A percentile compares a stretch with the other conserved stretches of the same genome.
These are phyloP conservation scores for Ivindomyrus marchei DNA, from an alignment of 2,113 vertebrate species.

Conservation along the genomic window DNA sequence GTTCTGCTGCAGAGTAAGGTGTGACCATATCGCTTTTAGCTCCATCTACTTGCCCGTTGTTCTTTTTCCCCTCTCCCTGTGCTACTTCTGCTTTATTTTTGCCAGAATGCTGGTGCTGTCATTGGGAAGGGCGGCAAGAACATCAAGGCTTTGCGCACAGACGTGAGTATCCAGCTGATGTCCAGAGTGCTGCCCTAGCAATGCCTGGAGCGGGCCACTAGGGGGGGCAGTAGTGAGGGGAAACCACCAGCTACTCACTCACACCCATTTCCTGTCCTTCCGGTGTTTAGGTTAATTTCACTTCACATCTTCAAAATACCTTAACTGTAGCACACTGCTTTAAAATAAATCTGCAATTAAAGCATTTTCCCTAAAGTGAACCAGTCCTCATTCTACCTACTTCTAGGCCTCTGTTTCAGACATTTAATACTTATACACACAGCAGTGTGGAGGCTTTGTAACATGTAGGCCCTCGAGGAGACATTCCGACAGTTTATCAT, in stretches of 20 bases:
- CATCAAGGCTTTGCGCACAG: slow-evolving; percentile 95
- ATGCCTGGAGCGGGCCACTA: neutral
- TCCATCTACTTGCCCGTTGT: neutral
- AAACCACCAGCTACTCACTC: neutral
- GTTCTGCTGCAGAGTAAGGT: slow-evolving; percentile 98
- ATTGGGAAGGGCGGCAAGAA: slow-evolving; percentile 99
- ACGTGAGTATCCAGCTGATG: slow-evolving; percentile 76
- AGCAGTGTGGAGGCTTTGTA: neutral
- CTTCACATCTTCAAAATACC: neutral
- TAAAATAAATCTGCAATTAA: neutral
- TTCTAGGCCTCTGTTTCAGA: neutral
- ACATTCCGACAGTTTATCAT: neutral
- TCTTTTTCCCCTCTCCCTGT: neutral
- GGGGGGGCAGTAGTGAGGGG: neutral
- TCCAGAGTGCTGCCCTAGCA: slow-evolving; percentile 10
- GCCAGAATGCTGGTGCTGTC: slow-evolving; percentile 92
- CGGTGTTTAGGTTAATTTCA: neutral
- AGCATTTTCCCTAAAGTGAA: neutral
- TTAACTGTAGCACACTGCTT: neutral
- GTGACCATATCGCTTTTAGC: slow-evolving; percentile 10
- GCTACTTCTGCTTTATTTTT: slow-evolving; percentile 18
- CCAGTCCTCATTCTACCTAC: neutral
- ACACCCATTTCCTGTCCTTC: neutral
- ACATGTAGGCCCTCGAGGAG: neutral
- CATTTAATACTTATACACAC: neutral